Percentiles rank a stretch among this genome's conserved stretches.
phyloP scores from a whole-genome alignment of 2,113 vertebrate species.

The Leiothrix lutea region DNA sequence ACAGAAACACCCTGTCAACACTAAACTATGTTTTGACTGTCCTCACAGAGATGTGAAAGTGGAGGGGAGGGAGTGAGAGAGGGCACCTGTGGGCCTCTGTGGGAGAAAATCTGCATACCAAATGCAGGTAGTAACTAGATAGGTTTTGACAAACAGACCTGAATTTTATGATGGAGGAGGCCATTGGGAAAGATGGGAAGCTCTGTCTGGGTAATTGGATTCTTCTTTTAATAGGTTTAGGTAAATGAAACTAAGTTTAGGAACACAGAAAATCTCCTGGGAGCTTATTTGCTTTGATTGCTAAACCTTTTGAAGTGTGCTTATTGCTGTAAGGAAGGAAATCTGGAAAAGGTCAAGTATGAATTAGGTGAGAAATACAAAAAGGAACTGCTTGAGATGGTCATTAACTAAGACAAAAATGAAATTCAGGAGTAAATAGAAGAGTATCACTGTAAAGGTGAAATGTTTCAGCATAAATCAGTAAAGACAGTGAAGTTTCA shows the following conservation, averaged over 20 bases:
- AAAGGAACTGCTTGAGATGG: slow-evolving; percentile 36
- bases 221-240: neutral
- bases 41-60: neutral
- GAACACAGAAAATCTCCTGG: neutral
- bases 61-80: neutral
- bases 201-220: neutral
- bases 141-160: neutral
- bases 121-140: neutral
- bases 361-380: slow-evolving; percentile 43
- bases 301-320: slow-evolving; percentile 17
- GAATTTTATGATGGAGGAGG: neutral
- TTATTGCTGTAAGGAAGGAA: slow-evolving; percentile 34
- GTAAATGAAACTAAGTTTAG: slow-evolving; percentile 6
- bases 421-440: slow-evolving; percentile 29
- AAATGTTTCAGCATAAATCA: slow-evolving; percentile 19
- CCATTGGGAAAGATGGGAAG: neutral
- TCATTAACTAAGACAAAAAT: slow-evolving; percentile 52
- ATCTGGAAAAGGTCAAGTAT: slow-evolving; percentile 53
- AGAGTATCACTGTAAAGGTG: slow-evolving; percentile 33
- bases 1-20: neutral
- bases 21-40: neutral
- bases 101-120: neutral
- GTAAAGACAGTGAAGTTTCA: neutral
- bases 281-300: slow-evolving; percentile 47
- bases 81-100: neutral